Conservation (phyloP, 1,140 invertebrate species). For the Caligus rogercresseyi region DNA sequence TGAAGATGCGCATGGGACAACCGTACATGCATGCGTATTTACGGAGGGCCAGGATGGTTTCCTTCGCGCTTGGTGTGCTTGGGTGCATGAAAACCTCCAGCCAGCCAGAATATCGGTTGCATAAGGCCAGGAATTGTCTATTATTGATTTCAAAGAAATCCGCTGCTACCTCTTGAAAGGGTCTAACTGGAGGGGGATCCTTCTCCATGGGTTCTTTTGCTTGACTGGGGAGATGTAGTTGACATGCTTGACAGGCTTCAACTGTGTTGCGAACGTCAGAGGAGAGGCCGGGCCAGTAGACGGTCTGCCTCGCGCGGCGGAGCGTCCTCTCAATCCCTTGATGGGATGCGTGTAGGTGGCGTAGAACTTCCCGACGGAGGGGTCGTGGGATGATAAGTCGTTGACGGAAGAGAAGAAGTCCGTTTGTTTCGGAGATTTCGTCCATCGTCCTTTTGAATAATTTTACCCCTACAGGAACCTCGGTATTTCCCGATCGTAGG, state of each 20-base stretch:
- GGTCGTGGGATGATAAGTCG: background rate
- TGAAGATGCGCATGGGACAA: no score
- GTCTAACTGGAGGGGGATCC: background rate
- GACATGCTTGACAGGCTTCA: background rate
- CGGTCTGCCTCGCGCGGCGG: background rate
- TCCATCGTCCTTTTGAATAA: no score
- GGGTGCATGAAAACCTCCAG: no score
- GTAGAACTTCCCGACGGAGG: background rate
- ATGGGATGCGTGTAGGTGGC: background rate
- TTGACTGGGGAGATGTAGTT: background rate
- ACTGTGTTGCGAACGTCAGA: background rate
- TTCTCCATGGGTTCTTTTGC: background rate
- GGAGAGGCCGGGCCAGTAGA: no score
- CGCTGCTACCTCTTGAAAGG: no score
- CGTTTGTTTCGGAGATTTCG: background rate
- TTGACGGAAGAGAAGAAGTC: background rate
- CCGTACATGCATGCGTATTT: no score
- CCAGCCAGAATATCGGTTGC: background rate
- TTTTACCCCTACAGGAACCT: no score
- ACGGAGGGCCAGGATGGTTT: no score
- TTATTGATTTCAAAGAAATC: background rate
- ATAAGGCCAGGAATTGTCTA: background rate
- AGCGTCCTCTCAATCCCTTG: background rate
- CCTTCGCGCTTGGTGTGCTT: no score
- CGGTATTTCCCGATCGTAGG: no score